Conservation (phyloP, 2,113 vertebrate genomes). For the Seriola dumerili region DNA sequence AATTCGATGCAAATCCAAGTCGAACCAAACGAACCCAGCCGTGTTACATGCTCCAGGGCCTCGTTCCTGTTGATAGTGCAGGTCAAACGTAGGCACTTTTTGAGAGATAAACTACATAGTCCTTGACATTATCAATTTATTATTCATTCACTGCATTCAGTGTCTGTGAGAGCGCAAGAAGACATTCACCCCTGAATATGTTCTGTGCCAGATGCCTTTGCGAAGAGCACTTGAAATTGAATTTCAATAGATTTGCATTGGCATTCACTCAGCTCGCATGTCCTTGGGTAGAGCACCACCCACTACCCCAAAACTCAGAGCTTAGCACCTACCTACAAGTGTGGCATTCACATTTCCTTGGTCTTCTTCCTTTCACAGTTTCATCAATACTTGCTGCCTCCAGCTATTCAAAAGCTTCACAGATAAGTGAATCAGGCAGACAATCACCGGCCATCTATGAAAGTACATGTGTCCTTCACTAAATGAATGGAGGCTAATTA, state of each 20-base stretch:
- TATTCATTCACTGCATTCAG: slow-evolving; percentile 69
- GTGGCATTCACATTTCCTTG: slow-evolving; percentile 63
- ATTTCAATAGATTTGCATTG: slow-evolving; percentile 79
- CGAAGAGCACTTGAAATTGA: slow-evolving; percentile 71
- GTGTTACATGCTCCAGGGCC: slow-evolving; percentile 1
- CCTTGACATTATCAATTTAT: slow-evolving; percentile 73
- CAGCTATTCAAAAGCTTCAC: slow-evolving; percentile 63
- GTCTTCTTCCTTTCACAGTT: slow-evolving; percentile 51
- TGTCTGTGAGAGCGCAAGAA: slow-evolving; percentile 45
- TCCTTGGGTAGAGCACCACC: slow-evolving; percentile 71
- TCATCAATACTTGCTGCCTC: slow-evolving; percentile 62
- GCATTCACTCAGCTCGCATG: slow-evolving; percentile 66
- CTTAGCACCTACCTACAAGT: slow-evolving; percentile 61
- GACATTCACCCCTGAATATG: slow-evolving; percentile 65
- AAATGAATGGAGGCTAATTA: slow-evolving; percentile 69
- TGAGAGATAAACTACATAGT: slow-evolving; percentile 44
- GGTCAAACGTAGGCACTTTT: slow-evolving; percentile 64
- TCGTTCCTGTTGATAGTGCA: slow-evolving; percentile 33
- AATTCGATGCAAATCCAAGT: slow-evolving; percentile 66
- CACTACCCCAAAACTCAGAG: slow-evolving; percentile 48
- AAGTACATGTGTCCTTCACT: slow-evolving; percentile 69
- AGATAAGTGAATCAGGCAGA: slow-evolving; percentile 57
- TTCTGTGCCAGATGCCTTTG: slow-evolving; percentile 71
- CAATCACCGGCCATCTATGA: slow-evolving; percentile 53
- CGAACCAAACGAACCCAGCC: slow-evolving; percentile 39